Conservation (phyloP, 2,797 vertebrate genomes). For the Sebastes elongatus region DNA sequence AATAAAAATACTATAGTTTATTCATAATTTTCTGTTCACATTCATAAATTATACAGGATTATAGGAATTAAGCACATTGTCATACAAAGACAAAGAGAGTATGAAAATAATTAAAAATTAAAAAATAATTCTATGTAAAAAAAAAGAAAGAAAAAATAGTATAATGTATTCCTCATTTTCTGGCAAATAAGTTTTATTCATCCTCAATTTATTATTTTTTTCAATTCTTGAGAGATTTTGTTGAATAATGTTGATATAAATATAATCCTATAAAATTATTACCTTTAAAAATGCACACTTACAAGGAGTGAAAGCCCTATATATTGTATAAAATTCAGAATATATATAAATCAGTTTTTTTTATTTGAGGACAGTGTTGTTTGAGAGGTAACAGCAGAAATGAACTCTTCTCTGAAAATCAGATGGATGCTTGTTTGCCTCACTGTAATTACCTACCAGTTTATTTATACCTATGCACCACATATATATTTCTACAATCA, state of each 20-base stretch:
- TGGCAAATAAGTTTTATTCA: neutral
- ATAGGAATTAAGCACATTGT: no score
- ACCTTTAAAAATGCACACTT: neutral
- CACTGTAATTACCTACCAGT: neutral
- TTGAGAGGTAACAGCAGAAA: neutral
- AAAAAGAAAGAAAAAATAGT: neutral
- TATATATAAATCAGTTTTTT: neutral
- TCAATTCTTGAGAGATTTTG: neutral
- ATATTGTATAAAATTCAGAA: neutral
- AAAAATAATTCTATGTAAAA: no score
- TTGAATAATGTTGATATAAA: neutral
- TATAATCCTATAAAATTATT: neutral
- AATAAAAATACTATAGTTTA: no score
- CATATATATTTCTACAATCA: neutral
- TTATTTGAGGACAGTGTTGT: neutral
- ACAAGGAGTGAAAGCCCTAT: neutral
- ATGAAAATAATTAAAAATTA: no score
- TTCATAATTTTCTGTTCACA: no score
- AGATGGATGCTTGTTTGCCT: neutral
- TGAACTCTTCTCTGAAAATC: neutral
- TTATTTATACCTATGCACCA: neutral
- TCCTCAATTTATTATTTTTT: neutral
- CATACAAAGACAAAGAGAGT: no score
- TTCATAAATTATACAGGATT: no score
- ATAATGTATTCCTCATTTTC: neutral